Evolutionary conservation across 2,888 invertebrate species (phyloP).

Genomic region (Exephanes ischioxanthus): DNA sequence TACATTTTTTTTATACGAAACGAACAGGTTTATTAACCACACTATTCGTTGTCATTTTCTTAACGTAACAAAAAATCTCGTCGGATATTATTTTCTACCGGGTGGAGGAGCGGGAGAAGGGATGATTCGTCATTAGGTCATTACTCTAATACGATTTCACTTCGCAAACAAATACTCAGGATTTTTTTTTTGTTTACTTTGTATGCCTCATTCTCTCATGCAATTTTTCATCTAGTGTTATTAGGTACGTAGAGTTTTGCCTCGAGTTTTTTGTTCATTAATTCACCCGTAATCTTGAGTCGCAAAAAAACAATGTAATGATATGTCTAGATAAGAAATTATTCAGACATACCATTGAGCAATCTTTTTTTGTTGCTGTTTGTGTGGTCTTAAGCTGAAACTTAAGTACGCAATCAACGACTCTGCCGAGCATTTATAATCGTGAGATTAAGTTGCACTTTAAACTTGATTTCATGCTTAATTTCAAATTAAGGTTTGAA

Average conservation of each 20-base stretch:
- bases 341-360: neutral
- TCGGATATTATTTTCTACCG: neutral
- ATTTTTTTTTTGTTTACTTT: slow-evolving; percentile 11
- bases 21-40: slow-evolving; percentile 41
- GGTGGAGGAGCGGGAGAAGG: neutral
- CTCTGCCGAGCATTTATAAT: neutral
- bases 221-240: slow-evolving; percentile 25
- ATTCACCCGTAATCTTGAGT: neutral
- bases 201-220: neutral
- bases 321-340: neutral
- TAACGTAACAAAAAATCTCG: slow-evolving; percentile 35
- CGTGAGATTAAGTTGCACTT: neutral
- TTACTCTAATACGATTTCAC: neutral
- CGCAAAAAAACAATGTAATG: too few species aligned
- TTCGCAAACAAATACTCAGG: slow-evolving; percentile 7
- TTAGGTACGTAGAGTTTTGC: slow-evolving; percentile 56
- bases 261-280: slow-evolving; percentile 20
- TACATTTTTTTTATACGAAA: slow-evolving; percentile 26
- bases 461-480: neutral
- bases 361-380: neutral
- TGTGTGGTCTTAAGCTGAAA: neutral
- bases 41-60: slow-evolving; percentile 56
- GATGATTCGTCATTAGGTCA: neutral
- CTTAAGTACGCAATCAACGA: neutral
- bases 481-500: neutral